A percentile compares a stretch with the other conserved stretches of the same genome.
phyloP scores from a whole-genome alignment of 2,888 invertebrate genomes.

The Drosophila atroscutellata region DNA sequence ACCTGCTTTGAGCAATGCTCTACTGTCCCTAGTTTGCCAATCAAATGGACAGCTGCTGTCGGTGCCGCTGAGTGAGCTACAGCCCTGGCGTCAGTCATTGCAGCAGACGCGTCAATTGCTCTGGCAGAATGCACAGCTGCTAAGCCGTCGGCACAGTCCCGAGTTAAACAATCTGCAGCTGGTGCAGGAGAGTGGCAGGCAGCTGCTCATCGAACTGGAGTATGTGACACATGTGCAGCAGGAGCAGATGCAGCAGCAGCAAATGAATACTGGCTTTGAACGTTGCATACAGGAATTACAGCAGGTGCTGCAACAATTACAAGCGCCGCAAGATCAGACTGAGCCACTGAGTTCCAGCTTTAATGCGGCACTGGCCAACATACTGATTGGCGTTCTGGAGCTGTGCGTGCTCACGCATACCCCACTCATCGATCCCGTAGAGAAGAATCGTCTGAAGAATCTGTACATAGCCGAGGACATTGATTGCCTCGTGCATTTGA shows the following conservation, averaged over 20 bases:
- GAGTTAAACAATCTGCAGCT: conserved; percentile 48
- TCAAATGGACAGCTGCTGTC: conserved; percentile 76
- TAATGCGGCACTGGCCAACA: conserved; percentile 66
- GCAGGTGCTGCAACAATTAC: conserved; percentile 38
- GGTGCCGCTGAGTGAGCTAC: conserved; percentile 80
- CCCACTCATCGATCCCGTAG: conserved; percentile 92
- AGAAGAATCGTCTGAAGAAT: conserved; percentile 90
- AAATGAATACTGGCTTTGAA: conserved; percentile 38
- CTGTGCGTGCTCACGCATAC: conserved; percentile 87
- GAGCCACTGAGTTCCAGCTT: conserved; percentile 39
- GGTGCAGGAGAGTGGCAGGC: conserved; percentile 61
- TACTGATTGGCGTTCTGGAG: conserved; percentile 86
- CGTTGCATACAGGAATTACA: conserved; percentile 56
- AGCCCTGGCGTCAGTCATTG: conserved; percentile 76
- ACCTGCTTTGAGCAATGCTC: conserved; percentile 69
- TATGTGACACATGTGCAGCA: conserved; percentile 51
- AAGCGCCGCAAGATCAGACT: conserved; percentile 8
- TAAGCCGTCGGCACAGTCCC: conserved; percentile 51
- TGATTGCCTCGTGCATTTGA: conserved; percentile 86
- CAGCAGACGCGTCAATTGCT: conserved; percentile 85
- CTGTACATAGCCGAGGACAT: conserved; percentile 90
- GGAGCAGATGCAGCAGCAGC: conserved; percentile 10
- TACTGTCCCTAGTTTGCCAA: conserved; percentile 73
- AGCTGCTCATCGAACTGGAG: conserved; percentile 76
- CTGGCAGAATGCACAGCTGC: conserved; percentile 85